Conservation (phyloP, 2,113 vertebrate species). For the Microtus ochrogaster region DNA sequence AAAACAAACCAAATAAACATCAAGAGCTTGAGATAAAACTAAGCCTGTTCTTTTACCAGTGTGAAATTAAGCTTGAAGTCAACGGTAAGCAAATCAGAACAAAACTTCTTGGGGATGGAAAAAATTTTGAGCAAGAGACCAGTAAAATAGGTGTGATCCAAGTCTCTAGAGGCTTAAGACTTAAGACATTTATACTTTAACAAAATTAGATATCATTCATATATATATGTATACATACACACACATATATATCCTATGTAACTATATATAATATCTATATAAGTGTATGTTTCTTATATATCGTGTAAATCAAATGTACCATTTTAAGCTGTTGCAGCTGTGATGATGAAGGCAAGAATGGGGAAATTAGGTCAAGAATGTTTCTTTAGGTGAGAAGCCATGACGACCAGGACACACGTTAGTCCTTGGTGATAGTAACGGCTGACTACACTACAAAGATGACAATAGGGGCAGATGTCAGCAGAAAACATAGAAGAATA, state of each 20-base stretch:
- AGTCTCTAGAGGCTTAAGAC: neutral
- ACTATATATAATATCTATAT: too few species aligned
- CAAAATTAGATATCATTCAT: neutral
- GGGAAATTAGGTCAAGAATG: neutral
- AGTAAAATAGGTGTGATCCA: neutral
- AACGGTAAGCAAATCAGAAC: neutral
- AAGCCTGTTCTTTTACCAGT: neutral
- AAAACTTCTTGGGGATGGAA: neutral
- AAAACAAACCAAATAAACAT: constrained; percentile 5
- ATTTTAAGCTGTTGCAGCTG: neutral
- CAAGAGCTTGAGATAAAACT: neutral
- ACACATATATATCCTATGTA: neutral
- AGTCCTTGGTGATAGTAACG: neutral
- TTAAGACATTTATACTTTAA: neutral
- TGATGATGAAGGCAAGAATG: neutral
- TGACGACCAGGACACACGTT: neutral
- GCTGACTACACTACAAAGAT: neutral
- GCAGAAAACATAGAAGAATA: neutral
- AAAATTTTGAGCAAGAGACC: neutral
- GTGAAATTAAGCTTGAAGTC: neutral
- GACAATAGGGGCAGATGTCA: neutral
- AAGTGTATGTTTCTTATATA: neutral
- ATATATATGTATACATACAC: neutral
- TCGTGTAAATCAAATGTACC: neutral
- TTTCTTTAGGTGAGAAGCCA: neutral